phyloP scores from a whole-genome alignment of 2,888 invertebrate species.

The Pseudococcus viburni region DNA sequence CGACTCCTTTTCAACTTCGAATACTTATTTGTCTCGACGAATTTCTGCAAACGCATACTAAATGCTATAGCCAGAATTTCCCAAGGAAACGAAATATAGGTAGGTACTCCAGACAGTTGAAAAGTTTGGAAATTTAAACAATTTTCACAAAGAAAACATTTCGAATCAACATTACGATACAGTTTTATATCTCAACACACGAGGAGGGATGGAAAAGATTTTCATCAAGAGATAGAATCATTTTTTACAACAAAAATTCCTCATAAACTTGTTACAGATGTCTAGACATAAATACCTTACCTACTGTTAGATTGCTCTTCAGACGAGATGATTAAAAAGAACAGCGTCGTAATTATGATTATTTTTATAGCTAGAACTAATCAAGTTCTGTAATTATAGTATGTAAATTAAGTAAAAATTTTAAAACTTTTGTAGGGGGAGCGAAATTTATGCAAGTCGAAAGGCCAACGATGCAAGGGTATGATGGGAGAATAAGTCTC shows the following conservation, averaged over 20 bases:
- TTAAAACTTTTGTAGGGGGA: too few relatives aligned
- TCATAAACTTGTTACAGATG: too few relatives aligned
- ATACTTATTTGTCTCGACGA: background rate
- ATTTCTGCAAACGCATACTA: background rate
- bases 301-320: too few relatives aligned
- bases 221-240: background rate
- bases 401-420: too few relatives aligned
- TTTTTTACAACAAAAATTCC: background rate
- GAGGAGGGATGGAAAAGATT: background rate
- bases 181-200: background rate
- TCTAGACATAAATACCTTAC: background rate
- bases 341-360: too few relatives aligned
- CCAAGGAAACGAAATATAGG: background rate
- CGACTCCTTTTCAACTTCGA: background rate
- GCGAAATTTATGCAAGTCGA: too few relatives aligned
- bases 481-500: too few relatives aligned
- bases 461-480: too few relatives aligned
- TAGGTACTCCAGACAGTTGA: background rate
- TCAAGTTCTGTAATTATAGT: too few relatives aligned
- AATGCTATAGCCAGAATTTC: background rate
- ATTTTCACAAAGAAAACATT: background rate
- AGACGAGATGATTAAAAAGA: too few relatives aligned
- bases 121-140: background rate
- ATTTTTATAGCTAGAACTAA: too few relatives aligned
- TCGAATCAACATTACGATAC: background rate